Evolutionary conservation across 2,888 invertebrate species (phyloP).

Genomic region (Erynnis tages): DNA sequence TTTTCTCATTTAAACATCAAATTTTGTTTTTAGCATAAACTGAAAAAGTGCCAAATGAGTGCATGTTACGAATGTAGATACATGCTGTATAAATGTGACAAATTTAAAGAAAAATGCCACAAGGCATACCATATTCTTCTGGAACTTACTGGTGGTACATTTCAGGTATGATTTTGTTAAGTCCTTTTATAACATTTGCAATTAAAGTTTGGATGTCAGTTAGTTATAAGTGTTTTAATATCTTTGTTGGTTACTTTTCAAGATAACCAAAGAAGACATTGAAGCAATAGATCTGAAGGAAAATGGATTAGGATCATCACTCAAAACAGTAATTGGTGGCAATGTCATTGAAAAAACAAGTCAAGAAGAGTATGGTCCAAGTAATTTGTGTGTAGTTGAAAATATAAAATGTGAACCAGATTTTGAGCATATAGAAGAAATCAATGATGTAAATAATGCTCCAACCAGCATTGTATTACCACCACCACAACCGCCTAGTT

Average conservation of each 20-base stretch:
- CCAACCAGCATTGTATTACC: too few relatives aligned
- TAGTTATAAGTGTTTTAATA: too few relatives aligned
- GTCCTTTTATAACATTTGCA: too few relatives aligned
- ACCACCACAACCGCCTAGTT: too few relatives aligned
- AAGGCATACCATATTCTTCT: slow-evolving; percentile 1
- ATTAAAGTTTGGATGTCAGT: too few relatives aligned
- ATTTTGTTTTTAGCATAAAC: background rate
- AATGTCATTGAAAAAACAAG: too few relatives aligned
- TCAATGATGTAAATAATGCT: too few relatives aligned
- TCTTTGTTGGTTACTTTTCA: background rate
- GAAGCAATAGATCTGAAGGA: slow-evolving; percentile 35
- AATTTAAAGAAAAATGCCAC: slow-evolving; percentile 35
- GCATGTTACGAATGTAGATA: slow-evolving; percentile 19
- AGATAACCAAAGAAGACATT: slow-evolving; percentile 8
- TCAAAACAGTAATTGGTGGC: background rate
- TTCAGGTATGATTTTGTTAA: background rate
- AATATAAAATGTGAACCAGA: too few relatives aligned
- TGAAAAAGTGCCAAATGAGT: background rate
- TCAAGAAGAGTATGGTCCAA: too few relatives aligned
- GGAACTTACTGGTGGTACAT: background rate
- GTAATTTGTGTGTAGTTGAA: too few relatives aligned
- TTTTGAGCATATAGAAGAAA: too few relatives aligned
- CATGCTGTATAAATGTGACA: slow-evolving; percentile 39
- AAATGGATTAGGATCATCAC: slow-evolving; percentile 37
- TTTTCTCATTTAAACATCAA: too few relatives aligned